Evolutionary conservation across 2,888 invertebrate species (phyloP).

Genomic region (Chaitophorus viminalis): DNA sequence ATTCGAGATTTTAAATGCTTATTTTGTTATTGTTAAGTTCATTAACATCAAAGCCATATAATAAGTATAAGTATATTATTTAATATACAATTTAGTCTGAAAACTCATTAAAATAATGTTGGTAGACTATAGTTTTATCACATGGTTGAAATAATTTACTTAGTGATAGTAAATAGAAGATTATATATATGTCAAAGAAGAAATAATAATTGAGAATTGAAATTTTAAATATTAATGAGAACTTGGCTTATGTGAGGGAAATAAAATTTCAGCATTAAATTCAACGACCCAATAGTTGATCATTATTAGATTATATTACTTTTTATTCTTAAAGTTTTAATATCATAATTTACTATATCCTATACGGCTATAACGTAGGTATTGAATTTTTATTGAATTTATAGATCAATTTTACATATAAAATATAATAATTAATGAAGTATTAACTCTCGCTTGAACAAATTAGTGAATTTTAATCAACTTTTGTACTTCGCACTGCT

Average conservation of each 20-base stretch:
- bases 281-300: background rate
- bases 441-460: background rate
- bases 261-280: background rate
- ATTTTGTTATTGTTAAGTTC: background rate
- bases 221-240: background rate
- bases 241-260: background rate
- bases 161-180: background rate
- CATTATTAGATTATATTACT: background rate
- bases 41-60: background rate
- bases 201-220: background rate
- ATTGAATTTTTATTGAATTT: background rate
- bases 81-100: background rate
- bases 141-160: background rate
- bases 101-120: background rate
- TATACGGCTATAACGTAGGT: background rate
- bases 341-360: background rate
- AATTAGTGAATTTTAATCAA: background rate
- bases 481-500: slow-evolving; percentile 41
- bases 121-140: background rate
- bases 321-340: background rate
- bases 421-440: background rate
- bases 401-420: background rate
- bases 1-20: background rate
- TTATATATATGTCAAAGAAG: background rate
- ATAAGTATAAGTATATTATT: background rate